Evolutionary conservation across 2,113 vertebrate species (phyloP).

Genomic region (Sapajus apella): DNA sequence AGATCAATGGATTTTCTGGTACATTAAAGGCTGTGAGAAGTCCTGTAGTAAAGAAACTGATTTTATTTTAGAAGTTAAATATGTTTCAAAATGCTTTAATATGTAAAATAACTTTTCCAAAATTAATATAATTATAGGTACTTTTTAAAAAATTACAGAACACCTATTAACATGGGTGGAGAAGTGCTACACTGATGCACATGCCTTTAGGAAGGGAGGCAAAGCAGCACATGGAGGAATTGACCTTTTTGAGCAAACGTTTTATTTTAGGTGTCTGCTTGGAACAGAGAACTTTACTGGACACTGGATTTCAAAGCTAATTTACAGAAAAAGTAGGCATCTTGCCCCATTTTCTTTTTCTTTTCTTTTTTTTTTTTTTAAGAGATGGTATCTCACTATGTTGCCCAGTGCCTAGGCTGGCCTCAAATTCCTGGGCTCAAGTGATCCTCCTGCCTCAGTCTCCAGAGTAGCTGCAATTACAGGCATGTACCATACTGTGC

Average conservation of each 20-base stretch:
- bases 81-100: too few species aligned
- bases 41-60: background rate
- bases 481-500: background rate
- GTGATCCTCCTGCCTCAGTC: background rate
- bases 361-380: too few species aligned
- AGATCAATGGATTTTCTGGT: background rate
- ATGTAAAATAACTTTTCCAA: slow-evolving; percentile 1
- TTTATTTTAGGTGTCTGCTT: background rate
- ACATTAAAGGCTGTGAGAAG: background rate
- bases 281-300: background rate
- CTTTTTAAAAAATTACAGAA: background rate
- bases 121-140: background rate
- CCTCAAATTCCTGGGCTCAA: background rate
- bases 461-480: background rate
- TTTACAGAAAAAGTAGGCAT: background rate
- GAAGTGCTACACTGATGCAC: background rate
- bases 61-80: background rate
- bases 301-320: background rate
- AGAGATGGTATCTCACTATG: background rate
- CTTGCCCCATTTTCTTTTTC: background rate
- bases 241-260: background rate
- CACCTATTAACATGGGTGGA: background rate
- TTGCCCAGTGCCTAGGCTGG: background rate
- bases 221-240: background rate
- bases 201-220: background rate